phyloP scores from a whole-genome alignment of 2,113 vertebrate genomes.

The Chionodraco myersi region DNA sequence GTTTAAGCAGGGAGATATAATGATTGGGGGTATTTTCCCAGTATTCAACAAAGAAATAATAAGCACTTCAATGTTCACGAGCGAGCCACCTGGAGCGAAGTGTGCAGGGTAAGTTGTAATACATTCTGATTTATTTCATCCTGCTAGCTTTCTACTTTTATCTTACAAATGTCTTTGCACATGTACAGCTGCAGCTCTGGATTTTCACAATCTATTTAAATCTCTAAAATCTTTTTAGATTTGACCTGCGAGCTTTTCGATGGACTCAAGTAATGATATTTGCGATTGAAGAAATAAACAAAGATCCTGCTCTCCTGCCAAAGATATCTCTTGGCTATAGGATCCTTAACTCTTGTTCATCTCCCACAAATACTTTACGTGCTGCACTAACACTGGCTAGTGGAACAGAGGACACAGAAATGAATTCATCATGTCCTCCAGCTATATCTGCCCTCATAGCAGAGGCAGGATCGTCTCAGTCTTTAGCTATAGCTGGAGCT shows the following conservation, averaged over 20 bases:
- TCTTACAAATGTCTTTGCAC: neutral
- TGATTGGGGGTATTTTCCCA: conserved; percentile 84
- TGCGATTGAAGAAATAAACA: conserved; percentile 84
- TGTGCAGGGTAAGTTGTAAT: conserved; percentile 77
- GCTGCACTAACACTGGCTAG: conserved; percentile 77
- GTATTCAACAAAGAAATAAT: conserved; percentile 81
- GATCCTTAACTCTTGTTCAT: conserved; percentile 83
- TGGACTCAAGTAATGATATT: conserved; percentile 85
- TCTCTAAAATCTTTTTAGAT: conserved; percentile 58
- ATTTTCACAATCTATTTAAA: neutral
- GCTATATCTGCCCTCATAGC: conserved; percentile 79
- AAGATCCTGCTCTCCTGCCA: conserved; percentile 73
- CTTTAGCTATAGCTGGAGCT: conserved; percentile 76
- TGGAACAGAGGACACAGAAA: conserved; percentile 30
- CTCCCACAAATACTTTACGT: conserved; percentile 79
- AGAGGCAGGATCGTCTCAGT: conserved; percentile 84
- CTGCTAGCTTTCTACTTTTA: neutral
- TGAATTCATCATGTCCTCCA: conserved; percentile 59
- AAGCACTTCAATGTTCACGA: conserved; percentile 56
- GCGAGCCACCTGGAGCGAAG: conserved; percentile 52
- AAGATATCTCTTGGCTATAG: conserved; percentile 83
- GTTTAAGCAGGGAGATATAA: conserved; percentile 79
- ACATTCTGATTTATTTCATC: neutral
- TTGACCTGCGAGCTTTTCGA: conserved; percentile 82
- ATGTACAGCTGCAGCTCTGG: neutral